Evolutionary conservation across 1,140 invertebrate genomes (phyloP).

Genomic region (Macrostomum lignano): DNA sequence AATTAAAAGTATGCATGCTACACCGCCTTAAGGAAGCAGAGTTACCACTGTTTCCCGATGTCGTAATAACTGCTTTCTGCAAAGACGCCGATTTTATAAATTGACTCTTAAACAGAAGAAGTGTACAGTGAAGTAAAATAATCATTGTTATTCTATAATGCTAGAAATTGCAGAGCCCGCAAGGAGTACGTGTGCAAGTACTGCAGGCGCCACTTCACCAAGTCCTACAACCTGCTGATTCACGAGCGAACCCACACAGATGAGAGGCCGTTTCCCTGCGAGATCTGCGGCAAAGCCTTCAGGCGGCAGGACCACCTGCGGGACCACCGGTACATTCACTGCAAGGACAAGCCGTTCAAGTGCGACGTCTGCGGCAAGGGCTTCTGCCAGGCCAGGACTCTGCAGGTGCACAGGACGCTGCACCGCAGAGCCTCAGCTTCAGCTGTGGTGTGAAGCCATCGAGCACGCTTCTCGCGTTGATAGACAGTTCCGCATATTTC

Average conservation of each 20-base stretch:
- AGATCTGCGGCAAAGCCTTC: conserved; percentile 88
- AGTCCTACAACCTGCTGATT: conserved; percentile 84
- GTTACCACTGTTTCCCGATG: too few relatives aligned
- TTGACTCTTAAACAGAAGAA: too few relatives aligned
- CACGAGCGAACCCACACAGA: conserved; percentile 89
- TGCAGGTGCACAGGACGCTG: conserved; percentile 57
- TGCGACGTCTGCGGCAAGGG: conserved; percentile 77
- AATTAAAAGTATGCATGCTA: too few relatives aligned
- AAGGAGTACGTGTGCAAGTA: conserved; percentile 94
- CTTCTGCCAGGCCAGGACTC: conserved; percentile 68
- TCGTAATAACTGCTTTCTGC: too few relatives aligned
- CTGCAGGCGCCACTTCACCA: conserved; percentile 81
- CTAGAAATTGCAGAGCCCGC: conserved; percentile 42
- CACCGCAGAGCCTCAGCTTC: too few relatives aligned
- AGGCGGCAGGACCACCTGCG: conserved; percentile 71
- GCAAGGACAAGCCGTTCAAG: conserved; percentile 83
- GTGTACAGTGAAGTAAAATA: too few relatives aligned
- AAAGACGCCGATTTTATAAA: too few relatives aligned
- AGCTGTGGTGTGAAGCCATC: too few relatives aligned
- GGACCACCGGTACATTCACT: conserved; percentile 82
- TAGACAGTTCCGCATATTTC: too few relatives aligned
- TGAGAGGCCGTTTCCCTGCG: conserved; percentile 79
- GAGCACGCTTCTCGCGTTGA: too few relatives aligned
- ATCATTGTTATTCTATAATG: too few relatives aligned
- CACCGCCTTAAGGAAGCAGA: too few relatives aligned